Evolutionary conservation across 2,888 invertebrate species (phyloP), one percentile per base, ranked within the genome.

Genomic region (Steromphala cineraria): DNA sequence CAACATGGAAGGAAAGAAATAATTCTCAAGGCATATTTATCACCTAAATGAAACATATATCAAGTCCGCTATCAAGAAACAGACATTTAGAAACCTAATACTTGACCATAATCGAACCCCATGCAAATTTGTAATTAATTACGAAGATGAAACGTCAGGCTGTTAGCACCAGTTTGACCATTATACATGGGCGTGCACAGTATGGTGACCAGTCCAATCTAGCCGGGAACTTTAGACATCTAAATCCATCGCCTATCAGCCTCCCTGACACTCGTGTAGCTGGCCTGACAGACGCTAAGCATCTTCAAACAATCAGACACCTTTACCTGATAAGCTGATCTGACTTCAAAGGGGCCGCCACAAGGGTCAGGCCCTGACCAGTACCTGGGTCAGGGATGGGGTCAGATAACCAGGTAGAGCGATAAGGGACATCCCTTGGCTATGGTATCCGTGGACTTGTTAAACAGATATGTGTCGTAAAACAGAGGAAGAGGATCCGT

Each of bases 241-340:
- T 21, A 21, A 17, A 62, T 21, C 7, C 17, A n/a, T 21, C 67
- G 15, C 67, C 7, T 62, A 15, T 15, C 62, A 15, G 62, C 15
- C 62, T 28, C 28, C 28, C 13, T 10, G 28, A 62, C 28, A 24
- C 28, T 24, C 62, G 28, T 28, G 28, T 15, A 28, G 5, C 13
- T 21, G 24, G 21, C 24, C 28, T 62, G 62, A 24, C 21, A 28
- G 19, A 28, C 28, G 28, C 62, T 62, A 21, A 28, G 15, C 62
- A 28, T 28, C 28, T 28, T 62, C 62, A 62, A 62, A 62, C 62
- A 62, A 62, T 62, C 62, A 28, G 17, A 62, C 62, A 62, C 62
- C 46, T 62, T 28, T 62, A 62, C 62, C 62, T 62, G 62, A 62
- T 62, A 62, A 62, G n/a, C 28, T 62, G 28, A 62, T 62, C 62